Conservation (phyloP, 2,113 vertebrate species). For the Lamprotornis superbus region DNA sequence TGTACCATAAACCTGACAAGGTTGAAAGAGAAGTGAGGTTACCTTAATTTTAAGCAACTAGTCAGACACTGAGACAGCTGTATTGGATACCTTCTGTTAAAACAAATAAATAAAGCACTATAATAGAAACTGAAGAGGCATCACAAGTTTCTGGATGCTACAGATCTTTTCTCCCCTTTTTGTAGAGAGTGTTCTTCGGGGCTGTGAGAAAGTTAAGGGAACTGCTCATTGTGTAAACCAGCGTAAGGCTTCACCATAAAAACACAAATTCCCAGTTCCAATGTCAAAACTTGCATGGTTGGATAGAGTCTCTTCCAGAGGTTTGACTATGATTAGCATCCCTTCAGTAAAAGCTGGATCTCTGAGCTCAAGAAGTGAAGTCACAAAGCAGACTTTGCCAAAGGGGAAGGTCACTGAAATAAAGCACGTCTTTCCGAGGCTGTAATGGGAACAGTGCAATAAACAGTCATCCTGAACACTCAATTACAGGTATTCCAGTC, state of each 20-base stretch:
- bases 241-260: background rate
- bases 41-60: constrained; percentile 42
- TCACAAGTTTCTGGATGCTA: constrained; percentile 19
- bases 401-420: constrained; percentile 63
- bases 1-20: background rate
- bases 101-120: background rate
- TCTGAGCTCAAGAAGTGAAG: constrained; percentile 46
- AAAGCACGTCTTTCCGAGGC: constrained; percentile 53
- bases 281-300: background rate
- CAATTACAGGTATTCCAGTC: constrained; percentile 29
- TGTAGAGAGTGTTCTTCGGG: background rate
- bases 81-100: background rate
- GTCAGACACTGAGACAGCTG: constrained; percentile 59
- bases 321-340: background rate
- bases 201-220: background rate
- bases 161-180: background rate
- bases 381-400: constrained; percentile 65
- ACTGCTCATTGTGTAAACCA: background rate
- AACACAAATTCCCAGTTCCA: background rate
- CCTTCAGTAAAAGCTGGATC: constrained; percentile 27
- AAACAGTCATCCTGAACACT: constrained; percentile 53
- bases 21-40: background rate
- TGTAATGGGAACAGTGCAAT: constrained; percentile 77
- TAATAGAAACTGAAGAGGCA: background rate
- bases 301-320: background rate